phyloP scores from a whole-genome alignment of 2,797 vertebrate species.

The Protosalanx chinensis region DNA sequence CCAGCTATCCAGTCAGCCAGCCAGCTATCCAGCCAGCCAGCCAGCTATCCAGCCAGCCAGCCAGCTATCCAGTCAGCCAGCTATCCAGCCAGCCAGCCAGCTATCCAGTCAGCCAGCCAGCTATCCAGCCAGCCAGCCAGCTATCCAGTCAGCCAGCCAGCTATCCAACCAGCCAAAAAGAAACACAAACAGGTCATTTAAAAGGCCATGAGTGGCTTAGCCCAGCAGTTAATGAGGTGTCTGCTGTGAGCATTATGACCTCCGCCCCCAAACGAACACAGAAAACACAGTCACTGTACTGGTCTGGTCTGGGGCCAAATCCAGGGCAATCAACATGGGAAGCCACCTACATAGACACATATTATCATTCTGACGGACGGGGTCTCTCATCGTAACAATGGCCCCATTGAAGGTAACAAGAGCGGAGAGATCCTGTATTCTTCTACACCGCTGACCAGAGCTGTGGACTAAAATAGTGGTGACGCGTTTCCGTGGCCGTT shows the following conservation, averaged over 20 bases:
- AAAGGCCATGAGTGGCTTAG: constrained; percentile 24
- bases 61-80: constrained; percentile 9
- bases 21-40: constrained; percentile 8
- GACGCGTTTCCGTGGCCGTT: constrained; percentile 12
- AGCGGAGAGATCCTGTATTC: neutral
- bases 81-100: neutral
- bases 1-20: neutral
- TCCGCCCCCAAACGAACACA: too few relatives aligned
- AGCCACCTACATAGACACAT: too few relatives aligned
- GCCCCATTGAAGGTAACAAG: neutral
- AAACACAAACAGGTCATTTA: constrained; percentile 22
- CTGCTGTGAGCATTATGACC: neutral
- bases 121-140: constrained; percentile 12
- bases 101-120: constrained; percentile 8
- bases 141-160: constrained; percentile 7
- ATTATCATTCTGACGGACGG: neutral
- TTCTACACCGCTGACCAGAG: neutral
- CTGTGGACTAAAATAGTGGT: neutral
- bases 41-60: neutral
- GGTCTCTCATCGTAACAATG: neutral
- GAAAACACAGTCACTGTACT: too few relatives aligned
- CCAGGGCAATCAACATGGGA: too few relatives aligned
- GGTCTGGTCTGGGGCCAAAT: too few relatives aligned
- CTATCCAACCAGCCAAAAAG: constrained; percentile 10
- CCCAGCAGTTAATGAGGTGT: constrained; percentile 26